These are phyloP conservation scores for Ormyrus nitidulus DNA, from an alignment of 2,888 invertebrate species.

Conservation along the genomic window DNA sequence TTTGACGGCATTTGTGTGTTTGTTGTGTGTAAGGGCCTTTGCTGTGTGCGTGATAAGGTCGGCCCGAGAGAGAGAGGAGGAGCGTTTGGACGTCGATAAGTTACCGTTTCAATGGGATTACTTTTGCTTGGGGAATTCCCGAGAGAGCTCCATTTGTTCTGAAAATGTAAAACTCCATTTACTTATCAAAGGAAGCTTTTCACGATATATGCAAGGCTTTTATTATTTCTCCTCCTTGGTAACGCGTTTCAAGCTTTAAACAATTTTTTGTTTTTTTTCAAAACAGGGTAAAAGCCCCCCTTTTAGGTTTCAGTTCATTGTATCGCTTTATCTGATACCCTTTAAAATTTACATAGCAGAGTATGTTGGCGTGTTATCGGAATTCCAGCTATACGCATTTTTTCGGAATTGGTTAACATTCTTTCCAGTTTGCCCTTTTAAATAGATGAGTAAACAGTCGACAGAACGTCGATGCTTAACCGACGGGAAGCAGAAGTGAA, in stretches of 20 bases:
- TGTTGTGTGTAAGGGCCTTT: background rate
- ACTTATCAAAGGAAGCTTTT: conserved; percentile 47
- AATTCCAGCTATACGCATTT: too few species aligned
- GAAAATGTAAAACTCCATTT: conserved; percentile 56
- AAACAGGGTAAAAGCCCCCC: too few species aligned
- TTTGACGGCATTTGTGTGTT: background rate
- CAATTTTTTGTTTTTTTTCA: background rate
- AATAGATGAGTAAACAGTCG: too few species aligned
- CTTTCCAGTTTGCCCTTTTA: too few species aligned
- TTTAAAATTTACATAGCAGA: too few species aligned
- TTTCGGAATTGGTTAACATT: too few species aligned
- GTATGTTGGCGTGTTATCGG: too few species aligned
- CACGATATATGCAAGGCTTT: conserved; percentile 32
- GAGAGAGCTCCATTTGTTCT: conserved; percentile 54
- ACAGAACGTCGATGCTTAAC: too few species aligned
- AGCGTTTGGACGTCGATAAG: conserved; percentile 54
- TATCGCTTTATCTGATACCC: too few species aligned
- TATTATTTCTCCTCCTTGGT: conserved; percentile 16
- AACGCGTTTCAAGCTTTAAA: background rate
- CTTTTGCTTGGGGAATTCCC: conserved; percentile 52
- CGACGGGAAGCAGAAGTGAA: too few species aligned
- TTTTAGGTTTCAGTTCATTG: too few species aligned
- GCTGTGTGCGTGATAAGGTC: conserved; percentile 38
- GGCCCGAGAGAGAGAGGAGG: background rate
- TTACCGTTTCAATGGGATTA: conserved; percentile 57